Conservation (phyloP, 2,888 invertebrate species). For the Syrista parreyssii region DNA sequence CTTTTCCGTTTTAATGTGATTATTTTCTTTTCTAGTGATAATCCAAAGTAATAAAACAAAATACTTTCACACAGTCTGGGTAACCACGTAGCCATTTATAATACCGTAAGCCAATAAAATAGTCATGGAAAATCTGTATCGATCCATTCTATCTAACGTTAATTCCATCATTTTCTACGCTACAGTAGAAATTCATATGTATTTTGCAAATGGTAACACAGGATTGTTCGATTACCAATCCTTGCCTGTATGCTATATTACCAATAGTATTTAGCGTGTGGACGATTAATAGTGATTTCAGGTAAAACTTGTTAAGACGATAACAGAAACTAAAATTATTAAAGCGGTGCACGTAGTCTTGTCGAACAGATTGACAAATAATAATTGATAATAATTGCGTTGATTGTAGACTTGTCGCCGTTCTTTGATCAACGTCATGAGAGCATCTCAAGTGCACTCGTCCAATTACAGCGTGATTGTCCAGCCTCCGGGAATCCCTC, state of each 20-base stretch:
- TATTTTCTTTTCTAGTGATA: background rate
- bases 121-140: slow-evolving; percentile 49
- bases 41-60: background rate
- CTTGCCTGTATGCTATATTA: background rate
- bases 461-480: slow-evolving; percentile 61
- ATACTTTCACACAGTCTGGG: background rate
- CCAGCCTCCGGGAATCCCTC: slow-evolving; percentile 46
- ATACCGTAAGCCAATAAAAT: slow-evolving; percentile 35
- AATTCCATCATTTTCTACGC: background rate
- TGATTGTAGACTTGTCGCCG: slow-evolving; percentile 40
- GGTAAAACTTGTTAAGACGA: background rate
- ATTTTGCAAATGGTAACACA: background rate
- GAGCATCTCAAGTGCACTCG: slow-evolving; percentile 49
- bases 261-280: background rate
- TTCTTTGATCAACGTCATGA: slow-evolving; percentile 28
- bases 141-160: slow-evolving; percentile 21
- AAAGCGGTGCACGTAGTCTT: background rate
- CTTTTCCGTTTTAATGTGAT: background rate
- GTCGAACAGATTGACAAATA: background rate
- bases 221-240: background rate
- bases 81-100: background rate
- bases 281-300: background rate
- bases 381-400: slow-evolving; percentile 28
- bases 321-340: background rate
- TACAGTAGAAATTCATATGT: background rate